Conservation (phyloP, 1,140 invertebrate genomes). For the Drosophila quadrilineata region DNA sequence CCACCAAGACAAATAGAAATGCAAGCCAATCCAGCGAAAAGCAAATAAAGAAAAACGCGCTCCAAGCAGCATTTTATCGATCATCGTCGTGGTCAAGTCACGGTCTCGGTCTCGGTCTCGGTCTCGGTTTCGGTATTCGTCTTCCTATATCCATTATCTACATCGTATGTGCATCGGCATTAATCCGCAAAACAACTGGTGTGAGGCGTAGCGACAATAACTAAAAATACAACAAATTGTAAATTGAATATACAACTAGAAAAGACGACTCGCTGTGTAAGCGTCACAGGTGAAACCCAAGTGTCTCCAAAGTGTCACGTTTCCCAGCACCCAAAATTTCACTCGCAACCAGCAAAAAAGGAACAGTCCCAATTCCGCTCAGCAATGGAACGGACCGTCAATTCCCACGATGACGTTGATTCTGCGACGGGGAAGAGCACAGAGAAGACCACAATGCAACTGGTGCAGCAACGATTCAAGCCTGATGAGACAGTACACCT, state of each 20-base stretch:
- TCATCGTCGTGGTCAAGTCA: no score
- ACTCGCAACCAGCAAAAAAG: not conserved
- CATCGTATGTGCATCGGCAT: no score
- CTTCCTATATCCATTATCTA: no score
- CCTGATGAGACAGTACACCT: conserved; percentile 64
- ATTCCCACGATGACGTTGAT: conserved; percentile 23
- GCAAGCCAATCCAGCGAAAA: not conserved
- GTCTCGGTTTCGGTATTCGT: not conserved
- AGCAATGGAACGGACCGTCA: conserved; percentile 41
- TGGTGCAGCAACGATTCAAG: conserved; percentile 73
- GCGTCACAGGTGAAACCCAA: no score
- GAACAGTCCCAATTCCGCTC: conserved; percentile 1
- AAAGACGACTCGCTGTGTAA: not conserved
- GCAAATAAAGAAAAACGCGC: not conserved
- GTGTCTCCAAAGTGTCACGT: no score
- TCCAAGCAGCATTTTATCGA: no score
- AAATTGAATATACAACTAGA: not conserved
- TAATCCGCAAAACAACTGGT: conserved; percentile 8
- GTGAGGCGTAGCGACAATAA: conserved; percentile 23
- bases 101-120: no score
- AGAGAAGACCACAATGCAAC: conserved; percentile 22
- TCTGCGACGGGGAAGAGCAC: not conserved
- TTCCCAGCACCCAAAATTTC: no score
- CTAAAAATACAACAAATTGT: conserved; percentile 58
- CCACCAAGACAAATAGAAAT: conserved; percentile 5